These are phyloP conservation scores for Lindbergichthys nudifrons DNA, from an alignment of 2,797 vertebrate genomes.

Conservation along the genomic window DNA sequence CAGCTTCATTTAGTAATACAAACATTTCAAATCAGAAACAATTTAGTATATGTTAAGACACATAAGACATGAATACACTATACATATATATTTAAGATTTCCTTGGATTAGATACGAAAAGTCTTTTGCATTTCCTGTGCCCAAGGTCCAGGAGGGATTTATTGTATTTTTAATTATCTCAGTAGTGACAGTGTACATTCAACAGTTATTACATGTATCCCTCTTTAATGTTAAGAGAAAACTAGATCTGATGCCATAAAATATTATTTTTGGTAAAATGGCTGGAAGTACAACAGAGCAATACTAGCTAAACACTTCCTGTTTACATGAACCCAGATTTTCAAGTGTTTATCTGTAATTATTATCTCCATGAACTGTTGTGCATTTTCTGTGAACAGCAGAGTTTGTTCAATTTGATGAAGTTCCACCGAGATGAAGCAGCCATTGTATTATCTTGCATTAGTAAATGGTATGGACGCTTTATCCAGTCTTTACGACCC, in stretches of 20 bases:
- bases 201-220: neutral
- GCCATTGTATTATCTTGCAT: neutral
- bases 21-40: neutral
- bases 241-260: neutral
- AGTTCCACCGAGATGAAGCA: neutral
- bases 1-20: neutral
- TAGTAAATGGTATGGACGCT: no score
- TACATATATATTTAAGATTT: conserved; percentile 3
- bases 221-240: neutral
- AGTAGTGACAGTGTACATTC: neutral
- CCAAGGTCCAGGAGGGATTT: neutral
- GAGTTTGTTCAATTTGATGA: conserved; percentile 12
- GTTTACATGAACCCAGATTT: neutral
- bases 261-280: neutral
- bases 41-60: neutral
- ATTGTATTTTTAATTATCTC: conserved; percentile 9
- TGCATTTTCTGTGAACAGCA: conserved; percentile 17
- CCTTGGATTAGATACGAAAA: conserved; percentile 15
- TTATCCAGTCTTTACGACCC: no score
- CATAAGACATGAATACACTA: neutral
- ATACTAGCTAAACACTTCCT: neutral
- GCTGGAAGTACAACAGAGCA: neutral
- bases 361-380: conserved; percentile 28
- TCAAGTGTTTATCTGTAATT: conserved; percentile 22
- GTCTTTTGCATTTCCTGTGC: no score